A percentile compares a stretch with the other conserved stretches of the same genome.
Evolutionary conservation across 1,140 invertebrate species (phyloP).

Genomic region (Anastrepha ludens): DNA sequence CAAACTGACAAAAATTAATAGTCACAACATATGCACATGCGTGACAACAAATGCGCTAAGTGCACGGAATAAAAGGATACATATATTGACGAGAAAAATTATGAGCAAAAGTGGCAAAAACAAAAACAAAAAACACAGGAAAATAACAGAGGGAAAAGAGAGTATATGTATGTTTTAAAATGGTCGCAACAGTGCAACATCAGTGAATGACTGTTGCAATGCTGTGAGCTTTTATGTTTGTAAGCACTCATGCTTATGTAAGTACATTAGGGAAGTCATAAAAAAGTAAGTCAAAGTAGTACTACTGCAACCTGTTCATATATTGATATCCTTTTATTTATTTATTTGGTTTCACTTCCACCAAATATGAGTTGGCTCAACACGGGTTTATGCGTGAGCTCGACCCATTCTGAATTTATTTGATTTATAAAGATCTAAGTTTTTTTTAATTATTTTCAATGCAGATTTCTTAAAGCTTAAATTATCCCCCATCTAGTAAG

Average conservation of each 20-base stretch:
- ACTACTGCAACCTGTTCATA: too few relatives aligned
- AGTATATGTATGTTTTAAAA: neutral
- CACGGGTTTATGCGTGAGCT: too few relatives aligned
- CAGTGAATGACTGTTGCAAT: neutral
- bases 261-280: too few relatives aligned
- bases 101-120: neutral
- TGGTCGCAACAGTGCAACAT: neutral
- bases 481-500: too few relatives aligned
- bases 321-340: too few relatives aligned
- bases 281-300: too few relatives aligned
- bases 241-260: neutral
- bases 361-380: neutral
- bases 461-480: too few relatives aligned
- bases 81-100: neutral
- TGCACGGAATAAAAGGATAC: neutral
- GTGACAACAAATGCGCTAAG: conserved; percentile 4
- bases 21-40: neutral
- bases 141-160: too few relatives aligned
- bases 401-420: too few relatives aligned
- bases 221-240: neutral
- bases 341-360: neutral
- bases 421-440: too few relatives aligned
- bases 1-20: conserved; percentile 19
- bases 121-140: neutral
- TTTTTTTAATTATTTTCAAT: too few relatives aligned